A percentile compares a stretch with the other conserved stretches of the same genome.
These are phyloP conservation scores for Chaunax sp. DNA, from an alignment of 2,797 vertebrate genomes.

Conservation along the genomic window DNA sequence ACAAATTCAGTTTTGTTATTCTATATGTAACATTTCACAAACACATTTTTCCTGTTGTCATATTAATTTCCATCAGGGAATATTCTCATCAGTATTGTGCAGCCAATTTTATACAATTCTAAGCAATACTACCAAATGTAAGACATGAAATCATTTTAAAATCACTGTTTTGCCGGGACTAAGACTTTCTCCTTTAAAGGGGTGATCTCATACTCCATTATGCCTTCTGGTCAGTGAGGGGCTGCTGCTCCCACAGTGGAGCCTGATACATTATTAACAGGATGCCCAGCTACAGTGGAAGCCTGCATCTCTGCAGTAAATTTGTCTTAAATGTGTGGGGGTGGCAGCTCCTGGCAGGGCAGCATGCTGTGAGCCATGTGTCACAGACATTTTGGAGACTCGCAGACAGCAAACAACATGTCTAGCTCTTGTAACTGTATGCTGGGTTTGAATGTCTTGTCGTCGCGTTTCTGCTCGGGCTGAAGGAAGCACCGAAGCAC, in stretches of 20 bases:
- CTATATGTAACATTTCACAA: too few relatives aligned
- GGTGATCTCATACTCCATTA: constrained; percentile 64
- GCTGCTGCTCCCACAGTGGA: constrained; percentile 66
- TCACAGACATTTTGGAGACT: constrained; percentile 46
- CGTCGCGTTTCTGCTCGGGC: background rate
- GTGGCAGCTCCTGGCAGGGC: constrained; percentile 33
- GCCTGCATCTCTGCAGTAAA: constrained; percentile 60
- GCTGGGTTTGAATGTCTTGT: background rate
- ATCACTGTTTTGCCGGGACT: background rate
- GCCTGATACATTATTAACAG: constrained; percentile 78
- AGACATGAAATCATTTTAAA: constrained; percentile 16
- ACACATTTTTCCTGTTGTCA: too few relatives aligned
- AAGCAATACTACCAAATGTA: background rate
- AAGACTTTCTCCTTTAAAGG: constrained; percentile 37
- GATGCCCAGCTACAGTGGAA: constrained; percentile 59
- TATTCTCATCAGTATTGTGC: too few relatives aligned
- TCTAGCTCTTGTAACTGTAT: background rate
- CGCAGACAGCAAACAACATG: constrained; percentile 13
- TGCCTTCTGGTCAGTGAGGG: constrained; percentile 55
- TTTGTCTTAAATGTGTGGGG: constrained; percentile 59
- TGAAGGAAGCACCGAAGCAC: background rate
- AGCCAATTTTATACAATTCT: too few relatives aligned
- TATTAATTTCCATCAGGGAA: too few relatives aligned
- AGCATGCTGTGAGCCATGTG: constrained; percentile 68
- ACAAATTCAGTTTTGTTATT: too few relatives aligned